Percentiles rank a stretch among this genome's conserved stretches.
These are phyloP conservation scores for Globodera rostochiensis DNA, from an alignment of 1,140 invertebrate species.

Conservation along the genomic window DNA sequence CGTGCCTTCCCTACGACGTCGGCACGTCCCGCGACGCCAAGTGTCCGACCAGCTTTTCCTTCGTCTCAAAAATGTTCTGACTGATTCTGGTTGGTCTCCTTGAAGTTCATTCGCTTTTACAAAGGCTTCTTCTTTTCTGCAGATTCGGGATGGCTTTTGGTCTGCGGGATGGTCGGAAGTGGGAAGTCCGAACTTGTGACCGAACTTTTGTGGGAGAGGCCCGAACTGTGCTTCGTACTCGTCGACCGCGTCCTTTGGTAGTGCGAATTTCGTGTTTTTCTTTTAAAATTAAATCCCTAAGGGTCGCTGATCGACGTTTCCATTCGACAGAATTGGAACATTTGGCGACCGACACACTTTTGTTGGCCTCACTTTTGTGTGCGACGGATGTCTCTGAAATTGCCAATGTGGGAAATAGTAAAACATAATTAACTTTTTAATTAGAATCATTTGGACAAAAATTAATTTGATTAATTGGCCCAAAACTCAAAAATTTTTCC, in stretches of 20 bases:
- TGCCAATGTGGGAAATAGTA: not conserved
- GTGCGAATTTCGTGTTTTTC: not conserved
- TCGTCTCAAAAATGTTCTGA: conserved; percentile 8
- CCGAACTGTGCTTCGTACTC: conserved; percentile 19
- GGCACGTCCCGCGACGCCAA: conserved; percentile 1
- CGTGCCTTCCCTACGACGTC: conserved; percentile 5
- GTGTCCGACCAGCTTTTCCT: conserved; percentile 13
- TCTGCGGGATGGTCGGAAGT: conserved; percentile 14
- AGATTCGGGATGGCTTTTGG: conserved; percentile 17
- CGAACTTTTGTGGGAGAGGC: conserved; percentile 16
- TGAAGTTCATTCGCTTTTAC: not conserved
- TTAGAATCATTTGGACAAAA: not conserved
- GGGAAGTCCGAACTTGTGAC: conserved; percentile 22
- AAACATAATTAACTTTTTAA: not conserved
- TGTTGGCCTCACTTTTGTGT: not conserved
- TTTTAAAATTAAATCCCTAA: not conserved
- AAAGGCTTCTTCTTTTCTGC: not conserved
- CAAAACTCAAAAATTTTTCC: too few relatives aligned
- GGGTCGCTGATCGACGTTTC: not conserved
- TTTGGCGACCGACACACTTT: not conserved
- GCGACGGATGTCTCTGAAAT: not conserved
- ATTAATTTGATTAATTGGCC: too few relatives aligned
- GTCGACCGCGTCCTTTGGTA: conserved; percentile 26
- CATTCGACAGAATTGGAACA: not conserved
- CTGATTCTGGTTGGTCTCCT: not conserved